Base-by-base conservation (phyloP, 1,140 invertebrate genomes). In the Apis mellifera region DNA sequence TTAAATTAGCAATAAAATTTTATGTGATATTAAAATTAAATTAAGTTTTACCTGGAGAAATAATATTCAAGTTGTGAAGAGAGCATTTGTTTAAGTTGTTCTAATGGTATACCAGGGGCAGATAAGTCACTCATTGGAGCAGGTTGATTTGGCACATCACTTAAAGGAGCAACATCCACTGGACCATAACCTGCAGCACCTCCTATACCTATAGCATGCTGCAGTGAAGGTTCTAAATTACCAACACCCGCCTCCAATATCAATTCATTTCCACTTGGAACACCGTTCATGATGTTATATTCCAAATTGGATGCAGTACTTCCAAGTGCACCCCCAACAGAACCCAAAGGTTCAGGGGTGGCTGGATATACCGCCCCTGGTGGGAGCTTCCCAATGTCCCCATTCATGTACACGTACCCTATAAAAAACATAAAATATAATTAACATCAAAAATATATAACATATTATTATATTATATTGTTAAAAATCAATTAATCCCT, bases 11-110 rank as follows among this genome's bases (percentile, higher is more conserved):
- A 48, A 23, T 74, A 60, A 3, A 50, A 74, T 32, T 17, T 7
- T 26, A 32, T 52, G 13, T 15, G n/a, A 54, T 54, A 19, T 50
- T 26, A 42, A 32, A n/a, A 59, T 50, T 26, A 42, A 32, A 59
- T n/a, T n/a, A 17, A 32, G 8, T 64, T 19, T 42, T 94, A 97
- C 96, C 96, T 96, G 84, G 97, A 98, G 94, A 98, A 98, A 93
- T 98, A 98, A 93, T 98, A 98, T 94, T 98, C 97, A 85, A 98
- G 95, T 92, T 98, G 97, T 76, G 96, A 95, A 88, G 97, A 97
- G 87, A 98, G 95, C 95, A 97, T 95, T 85, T 96, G 95, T 93
- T 97, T 97, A 17, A 98, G 94, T 91, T 97, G 96, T 85, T 97
- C 96, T 90, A 97, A 93, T 75, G 96, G 94, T 90, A 95, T 94